Evolutionary conservation across 53 echinoderm and acorn worm species (phyloP).

Genomic region (Echinometra lucunter): DNA sequence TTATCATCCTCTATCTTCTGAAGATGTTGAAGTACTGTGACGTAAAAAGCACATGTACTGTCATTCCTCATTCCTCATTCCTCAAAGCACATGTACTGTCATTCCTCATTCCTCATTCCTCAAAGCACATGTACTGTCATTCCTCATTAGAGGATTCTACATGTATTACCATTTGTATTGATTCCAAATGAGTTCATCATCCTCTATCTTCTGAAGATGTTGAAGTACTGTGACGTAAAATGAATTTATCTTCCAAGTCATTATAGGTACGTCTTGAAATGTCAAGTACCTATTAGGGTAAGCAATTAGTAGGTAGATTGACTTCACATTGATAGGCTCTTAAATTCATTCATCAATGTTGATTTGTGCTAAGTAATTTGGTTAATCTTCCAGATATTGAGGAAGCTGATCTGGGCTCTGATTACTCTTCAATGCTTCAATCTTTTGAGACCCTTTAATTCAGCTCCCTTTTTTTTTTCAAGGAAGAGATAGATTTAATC

Average conservation of each 20-base stretch:
- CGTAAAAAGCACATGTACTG: too few relatives aligned
- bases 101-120: too few relatives aligned
- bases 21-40: slow-evolving; percentile 38
- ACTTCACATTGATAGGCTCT: slow-evolving; percentile 9
- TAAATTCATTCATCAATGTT: slow-evolving; percentile 41
- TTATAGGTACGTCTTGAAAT: slow-evolving; percentile 27
- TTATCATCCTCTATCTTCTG: background rate
- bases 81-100: too few relatives aligned
- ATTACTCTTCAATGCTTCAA: background rate
- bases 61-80: too few relatives aligned
- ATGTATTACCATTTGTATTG: background rate
- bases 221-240: background rate
- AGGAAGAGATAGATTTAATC: too few relatives aligned
- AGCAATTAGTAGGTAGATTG: slow-evolving; percentile 46
- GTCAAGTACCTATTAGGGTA: slow-evolving; percentile 61
- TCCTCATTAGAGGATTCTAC: background rate
- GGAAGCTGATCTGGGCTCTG: background rate
- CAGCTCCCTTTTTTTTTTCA: too few relatives aligned
- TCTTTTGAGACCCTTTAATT: background rate
- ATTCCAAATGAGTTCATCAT: background rate
- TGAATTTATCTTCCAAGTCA: background rate
- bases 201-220: slow-evolving; percentile 39
- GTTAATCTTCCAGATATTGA: background rate
- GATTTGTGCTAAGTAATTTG: background rate
- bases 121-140: background rate